These are phyloP conservation scores for Actinopyga echinites DNA, from an alignment of 53 echinoderm and acorn worm genomes.

Conservation along the genomic window DNA sequence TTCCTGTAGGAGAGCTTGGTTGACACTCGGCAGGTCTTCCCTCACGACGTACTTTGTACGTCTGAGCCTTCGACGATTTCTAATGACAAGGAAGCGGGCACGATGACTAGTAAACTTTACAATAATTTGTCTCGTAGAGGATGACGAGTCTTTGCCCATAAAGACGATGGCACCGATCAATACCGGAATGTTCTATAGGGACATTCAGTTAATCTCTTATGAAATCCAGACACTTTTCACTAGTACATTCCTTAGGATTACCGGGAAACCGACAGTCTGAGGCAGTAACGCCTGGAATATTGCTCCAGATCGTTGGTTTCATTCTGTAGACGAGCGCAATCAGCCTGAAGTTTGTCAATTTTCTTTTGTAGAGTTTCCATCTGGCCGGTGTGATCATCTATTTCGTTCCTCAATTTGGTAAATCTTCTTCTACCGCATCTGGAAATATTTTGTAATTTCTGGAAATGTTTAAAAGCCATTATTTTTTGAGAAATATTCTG, in stretches of 20 bases:
- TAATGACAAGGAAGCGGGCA: not conserved
- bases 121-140: not conserved
- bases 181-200: not conserved
- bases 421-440: too few species aligned
- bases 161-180: not conserved
- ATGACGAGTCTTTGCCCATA: not conserved
- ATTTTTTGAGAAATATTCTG: too few species aligned
- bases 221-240: not conserved
- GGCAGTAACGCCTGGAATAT: too few species aligned
- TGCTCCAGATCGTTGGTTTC: too few species aligned
- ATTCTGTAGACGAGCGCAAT: too few species aligned
- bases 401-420: too few species aligned
- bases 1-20: not conserved
- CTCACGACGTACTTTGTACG: not conserved
- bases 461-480: too few species aligned
- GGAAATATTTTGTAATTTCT: too few species aligned
- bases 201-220: not conserved
- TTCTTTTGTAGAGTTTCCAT: too few species aligned
- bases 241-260: not conserved
- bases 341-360: too few species aligned
- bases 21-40: not conserved
- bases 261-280: too few species aligned
- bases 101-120: not conserved
- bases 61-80: not conserved
- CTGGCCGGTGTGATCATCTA: too few species aligned